Evolutionary conservation across 2,797 vertebrate species (phyloP).

Genomic region (Tenualosa thibaudeaui): DNA sequence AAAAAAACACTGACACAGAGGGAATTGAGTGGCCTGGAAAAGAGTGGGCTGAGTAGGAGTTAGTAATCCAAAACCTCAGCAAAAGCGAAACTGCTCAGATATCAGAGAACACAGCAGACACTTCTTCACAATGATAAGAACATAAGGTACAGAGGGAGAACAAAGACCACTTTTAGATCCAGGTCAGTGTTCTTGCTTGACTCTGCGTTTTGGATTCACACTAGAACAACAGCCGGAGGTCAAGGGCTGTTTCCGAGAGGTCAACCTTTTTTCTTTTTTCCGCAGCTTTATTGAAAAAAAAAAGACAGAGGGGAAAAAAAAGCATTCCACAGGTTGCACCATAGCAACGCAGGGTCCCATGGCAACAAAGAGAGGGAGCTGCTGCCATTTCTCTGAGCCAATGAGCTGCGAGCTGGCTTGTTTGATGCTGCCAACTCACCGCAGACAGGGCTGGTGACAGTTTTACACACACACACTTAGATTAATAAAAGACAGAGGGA

Average conservation of each 20-base stretch:
- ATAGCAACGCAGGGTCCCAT: conserved; percentile 22
- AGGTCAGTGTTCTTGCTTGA: conserved; percentile 18
- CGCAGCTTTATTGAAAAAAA: neutral
- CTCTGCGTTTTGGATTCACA: conserved; percentile 21
- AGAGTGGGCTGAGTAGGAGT: neutral
- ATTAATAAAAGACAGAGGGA: neutral
- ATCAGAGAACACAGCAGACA: neutral
- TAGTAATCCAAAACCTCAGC: neutral
- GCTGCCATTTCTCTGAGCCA: neutral
- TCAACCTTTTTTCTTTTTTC: neutral
- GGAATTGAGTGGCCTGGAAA: neutral
- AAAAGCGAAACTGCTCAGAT: neutral
- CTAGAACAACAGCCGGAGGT: neutral
- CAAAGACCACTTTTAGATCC: neutral
- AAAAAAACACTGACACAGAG: neutral
- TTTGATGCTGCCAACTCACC: conserved; percentile 17
- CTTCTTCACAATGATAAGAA: neutral
- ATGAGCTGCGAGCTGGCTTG: neutral
- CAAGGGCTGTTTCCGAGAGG: neutral
- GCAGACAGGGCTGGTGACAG: conserved; percentile 9
- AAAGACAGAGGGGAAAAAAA: neutral
- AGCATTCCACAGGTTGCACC: conserved; percentile 15
- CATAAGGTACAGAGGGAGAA: neutral
- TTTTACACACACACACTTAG: neutral
- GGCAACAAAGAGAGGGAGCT: conserved; percentile 22